A percentile compares a stretch with the other conserved stretches of the same genome.
Evolutionary conservation across 92 coral and sea anemone species (phyloP).

Genomic region (Chrysogorgia sp.): DNA sequence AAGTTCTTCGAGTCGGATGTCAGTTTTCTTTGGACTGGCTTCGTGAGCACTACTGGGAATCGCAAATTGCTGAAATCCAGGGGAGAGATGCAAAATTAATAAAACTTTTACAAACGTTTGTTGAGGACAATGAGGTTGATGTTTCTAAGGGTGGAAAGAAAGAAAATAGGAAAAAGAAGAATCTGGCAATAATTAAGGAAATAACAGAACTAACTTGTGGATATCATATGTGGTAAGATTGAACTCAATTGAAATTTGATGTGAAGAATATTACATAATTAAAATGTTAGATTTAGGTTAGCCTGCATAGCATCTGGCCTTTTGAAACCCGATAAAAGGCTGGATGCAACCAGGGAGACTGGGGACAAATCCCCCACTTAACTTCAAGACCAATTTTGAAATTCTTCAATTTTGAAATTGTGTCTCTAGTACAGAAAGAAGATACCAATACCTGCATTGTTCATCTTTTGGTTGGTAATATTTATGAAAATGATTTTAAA

Average conservation of each 20-base stretch:
- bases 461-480: not conserved
- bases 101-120: slow-evolving; percentile 52
- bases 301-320: no score
- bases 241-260: not conserved
- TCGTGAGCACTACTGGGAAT: slow-evolving; percentile 83
- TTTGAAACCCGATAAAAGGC: no score
- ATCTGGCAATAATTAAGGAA: slow-evolving; percentile 12
- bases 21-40: slow-evolving; percentile 80
- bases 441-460: no score
- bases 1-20: slow-evolving; percentile 71
- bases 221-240: slow-evolving; percentile 76
- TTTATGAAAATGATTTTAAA: not conserved
- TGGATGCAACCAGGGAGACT: no score
- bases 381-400: no score
- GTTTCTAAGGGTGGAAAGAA: not conserved
- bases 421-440: no score
- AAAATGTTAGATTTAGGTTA: no score
- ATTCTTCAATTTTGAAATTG: no score
- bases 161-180: slow-evolving; percentile 60
- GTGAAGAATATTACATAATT: no score
- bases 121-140: slow-evolving; percentile 12
- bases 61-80: slow-evolving; percentile 70
- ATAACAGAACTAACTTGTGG: slow-evolving; percentile 53
- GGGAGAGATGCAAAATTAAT: slow-evolving; percentile 61
- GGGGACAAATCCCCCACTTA: no score